Base-by-base conservation (phyloP, 2,888 invertebrate species). In the Dryocosmus kuriphilus region DNA sequence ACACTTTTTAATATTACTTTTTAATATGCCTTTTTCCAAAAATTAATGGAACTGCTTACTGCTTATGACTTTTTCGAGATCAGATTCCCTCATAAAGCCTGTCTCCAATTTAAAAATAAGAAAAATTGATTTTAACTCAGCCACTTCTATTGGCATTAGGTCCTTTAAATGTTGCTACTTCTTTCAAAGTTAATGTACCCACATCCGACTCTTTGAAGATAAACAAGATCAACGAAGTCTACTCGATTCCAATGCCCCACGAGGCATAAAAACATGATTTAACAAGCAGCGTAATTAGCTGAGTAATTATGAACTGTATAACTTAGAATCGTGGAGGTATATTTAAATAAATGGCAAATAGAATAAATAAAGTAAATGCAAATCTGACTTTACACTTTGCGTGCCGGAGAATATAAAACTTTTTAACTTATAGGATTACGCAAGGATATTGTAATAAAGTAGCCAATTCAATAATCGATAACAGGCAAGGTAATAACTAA, bases 391-490 rank as follows among this genome's bases (percentile, higher is more conserved):
- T 30, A n/a, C 67, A 71, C 46, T 71, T 71, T 46, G 27, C 46
- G 67, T 30, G 30, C 67, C 38, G 67, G 46, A 46, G 27, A 46
- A 24, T 19, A 67, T 41, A 27, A 67, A 67, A 41, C 27, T 30
- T 22, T 46, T 9, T 30, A n/a, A 71, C 27, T 71, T 46, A 71
- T 41, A 19, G 11, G n/a, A 51, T 71, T 51, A 71, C 51, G 67
- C 67, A 51, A 51, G 51, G 27, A 24, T 30, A 71, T 46, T 30
- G 67, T 30, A 51, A 51, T 71, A 71, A 30, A 46, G 67, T 51
- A 51, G 67, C 67, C 46, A 71, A 71, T 71, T 51, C 30, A 71
- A 46, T 71, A 46, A 71, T 71, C 51, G 46, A 67, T 67, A 67
- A 19, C 24, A 46, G 30, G 27, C 46, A 67, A 16, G 27, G 46